These are phyloP conservation scores for Diloba caeruleocephala DNA, from an alignment of 2,888 invertebrate genomes.

Conservation along the genomic window DNA sequence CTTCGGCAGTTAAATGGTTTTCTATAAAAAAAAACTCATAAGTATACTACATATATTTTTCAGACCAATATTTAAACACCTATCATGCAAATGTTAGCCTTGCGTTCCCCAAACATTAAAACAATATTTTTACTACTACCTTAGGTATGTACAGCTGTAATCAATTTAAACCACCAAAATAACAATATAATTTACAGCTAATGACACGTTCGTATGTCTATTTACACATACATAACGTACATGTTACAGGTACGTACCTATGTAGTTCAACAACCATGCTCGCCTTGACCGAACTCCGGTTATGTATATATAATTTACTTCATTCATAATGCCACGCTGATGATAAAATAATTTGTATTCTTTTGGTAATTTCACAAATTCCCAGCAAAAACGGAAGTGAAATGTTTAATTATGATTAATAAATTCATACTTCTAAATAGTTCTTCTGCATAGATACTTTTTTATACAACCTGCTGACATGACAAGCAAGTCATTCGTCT, in stretches of 20 bases:
- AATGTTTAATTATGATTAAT: conserved; percentile 4
- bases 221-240: conserved; percentile 45
- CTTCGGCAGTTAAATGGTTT: too few species aligned
- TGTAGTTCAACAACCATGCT: conserved; percentile 73
- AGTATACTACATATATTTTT: too few species aligned
- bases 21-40: too few species aligned
- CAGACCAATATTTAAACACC: too few species aligned
- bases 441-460: too few species aligned
- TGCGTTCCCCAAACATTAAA: not conserved
- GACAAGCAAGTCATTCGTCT: too few species aligned
- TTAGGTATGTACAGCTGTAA: not conserved
- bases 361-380: conserved; percentile 41
- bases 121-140: too few species aligned
- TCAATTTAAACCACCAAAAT: not conserved
- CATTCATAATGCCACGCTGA: conserved; percentile 72
- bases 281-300: conserved; percentile 79
- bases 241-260: conserved; percentile 42
- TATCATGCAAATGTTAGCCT: not conserved
- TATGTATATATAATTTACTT: conserved; percentile 69
- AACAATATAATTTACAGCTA: conserved; percentile 17
- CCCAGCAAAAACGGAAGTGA: conserved; percentile 44
- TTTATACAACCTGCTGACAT: too few species aligned
- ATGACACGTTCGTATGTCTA: conserved; percentile 30
- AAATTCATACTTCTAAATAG: too few species aligned
- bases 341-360: conserved; percentile 58